phyloP scores from a whole-genome alignment of 2,797 vertebrate genomes.

The Nyctalus aviator region DNA sequence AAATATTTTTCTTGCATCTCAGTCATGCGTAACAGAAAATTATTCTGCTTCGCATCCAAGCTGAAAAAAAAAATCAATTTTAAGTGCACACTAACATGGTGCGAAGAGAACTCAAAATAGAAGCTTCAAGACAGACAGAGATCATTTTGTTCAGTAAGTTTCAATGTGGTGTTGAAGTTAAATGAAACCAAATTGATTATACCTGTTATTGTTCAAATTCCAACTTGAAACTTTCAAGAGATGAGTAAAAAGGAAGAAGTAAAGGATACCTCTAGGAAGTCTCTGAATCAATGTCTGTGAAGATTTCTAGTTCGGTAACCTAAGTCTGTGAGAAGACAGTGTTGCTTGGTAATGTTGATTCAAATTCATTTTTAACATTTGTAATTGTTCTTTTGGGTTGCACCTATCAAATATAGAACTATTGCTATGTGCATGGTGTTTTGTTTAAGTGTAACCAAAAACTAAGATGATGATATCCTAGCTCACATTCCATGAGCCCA shows the following conservation, averaged over 20 bases:
- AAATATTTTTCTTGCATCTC: constrained; percentile 69
- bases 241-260: not conserved
- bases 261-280: not conserved
- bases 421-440: not conserved
- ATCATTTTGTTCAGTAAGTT: constrained; percentile 66
- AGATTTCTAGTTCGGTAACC: not conserved
- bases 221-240: constrained; percentile 11
- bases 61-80: constrained; percentile 65
- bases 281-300: not conserved
- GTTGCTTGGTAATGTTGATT: constrained; percentile 9
- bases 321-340: not conserved
- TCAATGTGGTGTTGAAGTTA: constrained; percentile 52
- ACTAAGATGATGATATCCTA: not conserved
- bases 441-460: not conserved
- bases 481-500: not conserved
- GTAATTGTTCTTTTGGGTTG: not conserved
- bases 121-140: constrained; percentile 65
- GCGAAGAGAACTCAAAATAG: constrained; percentile 77
- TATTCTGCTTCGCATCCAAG: constrained; percentile 75
- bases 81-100: constrained; percentile 66
- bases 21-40: constrained; percentile 72
- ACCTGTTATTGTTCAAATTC: constrained; percentile 49
- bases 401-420: constrained; percentile 27
- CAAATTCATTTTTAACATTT: not conserved
- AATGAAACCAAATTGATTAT: constrained; percentile 58